Base-by-base conservation (phyloP, 2,113 vertebrate species). In the Typhlomys cinereus region DNA sequence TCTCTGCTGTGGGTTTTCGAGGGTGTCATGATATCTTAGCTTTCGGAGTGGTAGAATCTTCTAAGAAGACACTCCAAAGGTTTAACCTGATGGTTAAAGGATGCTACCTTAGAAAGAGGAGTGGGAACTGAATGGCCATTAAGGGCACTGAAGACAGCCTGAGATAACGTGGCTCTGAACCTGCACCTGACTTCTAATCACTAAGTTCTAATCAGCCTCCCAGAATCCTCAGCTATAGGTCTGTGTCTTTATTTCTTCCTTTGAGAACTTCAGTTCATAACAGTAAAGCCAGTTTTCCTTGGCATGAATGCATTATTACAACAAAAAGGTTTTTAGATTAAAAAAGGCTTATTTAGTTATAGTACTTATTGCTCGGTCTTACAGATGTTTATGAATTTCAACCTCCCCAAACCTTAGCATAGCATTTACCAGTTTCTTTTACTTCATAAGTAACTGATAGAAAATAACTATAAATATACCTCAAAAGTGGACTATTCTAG, bases 361-460 rank as follows among this genome's bases (percentile, higher is more conserved):
- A 70, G 39, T 44, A 61, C 23, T 64, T 93, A n/a, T 86, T 61
- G 39, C 15, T 74, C 14, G 5, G 83, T 9, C 75, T 90, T 36
- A 89, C 3, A 83, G 29, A 20, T 82, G 91, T 44, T 34, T 48
- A 0, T 46, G 61, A 85, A 79, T 52, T 48, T 4, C 13, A 78
- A 70, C 78, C 80, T 73, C n/a, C 50, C 48, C 27, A 76, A 88
- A 85, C 29, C 89, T 17, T 20, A 93, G 74, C 1, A 81, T n/a
- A n/a, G n/a, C 4, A 74, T 85, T 81, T 87, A 61, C 79, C 41
- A 82, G 15, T 70, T 94, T 83, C 82, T 69, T 92, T 94, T 74
- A 79, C 6, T 81, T 73, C 64, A 61, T 79, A 90, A 92, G 70
- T 44, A 90, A 85, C 0, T 92, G n/a, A 86, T 21, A 89, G 69